Evolutionary conservation across 2,888 invertebrate genomes (phyloP), one percentile per base, ranked within the genome.

Genomic region (Leptinotarsa peninsularis): DNA sequence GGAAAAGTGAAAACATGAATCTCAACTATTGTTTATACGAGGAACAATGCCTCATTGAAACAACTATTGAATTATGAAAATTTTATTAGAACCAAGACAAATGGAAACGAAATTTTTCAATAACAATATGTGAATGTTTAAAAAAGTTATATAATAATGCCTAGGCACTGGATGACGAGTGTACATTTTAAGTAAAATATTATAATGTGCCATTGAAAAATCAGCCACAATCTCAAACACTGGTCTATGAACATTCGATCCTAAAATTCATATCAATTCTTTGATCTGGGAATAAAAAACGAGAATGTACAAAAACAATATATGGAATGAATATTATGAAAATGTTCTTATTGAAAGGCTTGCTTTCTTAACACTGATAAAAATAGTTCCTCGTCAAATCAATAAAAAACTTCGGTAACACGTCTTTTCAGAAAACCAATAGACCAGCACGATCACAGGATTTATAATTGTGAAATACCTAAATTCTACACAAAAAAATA

Each of bases 91-190:
- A 86, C 85, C 84, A 85, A 86, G 80, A 85, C 83, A 85, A 81
- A 66, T 82, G 79, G 80, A 84, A 86, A 85, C 80, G 82, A 84
- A 84, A 81, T 75, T 82, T 77, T 80, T 82, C 84, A 86, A 85
- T 84, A 86, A 86, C 84, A 82, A 81, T 84, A 84, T 82, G 83
- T 86, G 86, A 84, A 86, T 84, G 84, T 83, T 86, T 87, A 85
- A 87, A 86, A 87, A 87, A 87, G 21, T 43, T 87, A 87, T 86
- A 85, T 84, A 86, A 83, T 85, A 83, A 86, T 87, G 85, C 86
- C 87, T 87, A 88, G 87, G 88, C 88, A 87, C 87, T 87, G 87
- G 82, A 78, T 81, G 79, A 84, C 85, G 84, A 82, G 82, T 83
- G 84, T 83, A 80, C 81, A 84, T 72, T 78, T 83, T 82, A 83